Evolutionary conservation across 2,888 invertebrate genomes (phyloP).

Genomic region (Amphimallon solstitiale): DNA sequence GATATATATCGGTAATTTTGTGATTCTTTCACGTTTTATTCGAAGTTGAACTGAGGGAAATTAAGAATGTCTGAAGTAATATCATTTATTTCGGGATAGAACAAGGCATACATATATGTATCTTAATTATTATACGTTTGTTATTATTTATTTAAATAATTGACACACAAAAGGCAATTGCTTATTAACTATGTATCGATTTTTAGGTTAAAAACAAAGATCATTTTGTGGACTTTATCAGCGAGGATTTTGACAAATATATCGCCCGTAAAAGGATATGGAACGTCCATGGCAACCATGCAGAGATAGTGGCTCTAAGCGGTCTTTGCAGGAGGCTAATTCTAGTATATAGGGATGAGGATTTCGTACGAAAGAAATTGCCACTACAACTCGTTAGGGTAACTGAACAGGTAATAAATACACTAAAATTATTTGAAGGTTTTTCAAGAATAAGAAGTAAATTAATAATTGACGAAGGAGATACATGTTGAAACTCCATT

Average conservation of each 20-base stretch:
- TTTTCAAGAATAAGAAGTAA: no score
- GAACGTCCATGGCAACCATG: slow-evolving; percentile 88
- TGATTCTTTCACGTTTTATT: no score
- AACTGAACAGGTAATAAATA: slow-evolving; percentile 74
- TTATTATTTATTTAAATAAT: no score
- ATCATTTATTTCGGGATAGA: no score
- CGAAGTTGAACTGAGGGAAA: no score
- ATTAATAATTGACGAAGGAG: no score
- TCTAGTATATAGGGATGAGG: slow-evolving; percentile 84
- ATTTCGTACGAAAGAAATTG: slow-evolving; percentile 87
- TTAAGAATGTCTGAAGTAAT: no score
- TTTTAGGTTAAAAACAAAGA: slow-evolving; percentile 83
- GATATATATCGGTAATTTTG: no score
- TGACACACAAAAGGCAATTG: background rate
- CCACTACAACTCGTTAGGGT: slow-evolving; percentile 87
- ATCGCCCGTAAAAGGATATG: slow-evolving; percentile 82
- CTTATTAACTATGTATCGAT: slow-evolving; percentile 2
- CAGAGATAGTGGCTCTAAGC: slow-evolving; percentile 90
- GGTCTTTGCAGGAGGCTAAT: slow-evolving; percentile 90
- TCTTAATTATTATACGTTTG: no score
- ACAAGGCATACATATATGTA: no score
- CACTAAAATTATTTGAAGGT: background rate
- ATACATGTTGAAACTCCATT: no score
- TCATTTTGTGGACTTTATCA: slow-evolving; percentile 88
- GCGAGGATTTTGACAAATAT: slow-evolving; percentile 87